Percentiles rank a stretch among this genome's conserved stretches.
Evolutionary conservation across 37 sponge, comb jelly and placozoan genomes (phyloP).

Genomic region (Spongia lamella): DNA sequence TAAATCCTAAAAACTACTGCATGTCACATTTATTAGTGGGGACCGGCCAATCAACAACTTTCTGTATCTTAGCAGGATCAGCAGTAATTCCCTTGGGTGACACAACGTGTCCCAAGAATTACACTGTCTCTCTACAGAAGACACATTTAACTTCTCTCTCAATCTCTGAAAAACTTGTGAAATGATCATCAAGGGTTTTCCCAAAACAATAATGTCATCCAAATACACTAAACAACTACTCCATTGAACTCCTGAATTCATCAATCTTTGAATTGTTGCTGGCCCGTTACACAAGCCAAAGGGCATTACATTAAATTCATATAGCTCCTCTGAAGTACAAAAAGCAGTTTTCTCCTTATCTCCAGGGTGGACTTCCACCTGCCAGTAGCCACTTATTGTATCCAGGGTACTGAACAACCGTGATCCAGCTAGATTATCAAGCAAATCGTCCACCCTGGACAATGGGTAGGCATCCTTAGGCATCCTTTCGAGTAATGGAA

Average conservation of each 20-base stretch:
- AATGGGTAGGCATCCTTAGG: constrained; percentile 48
- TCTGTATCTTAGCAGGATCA: background rate
- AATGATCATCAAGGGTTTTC: constrained; percentile 21
- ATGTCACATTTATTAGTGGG: background rate
- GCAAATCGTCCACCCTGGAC: constrained; percentile 33
- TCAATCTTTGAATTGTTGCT: constrained; percentile 37
- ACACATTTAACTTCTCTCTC: constrained; percentile 20
- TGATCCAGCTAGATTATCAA: constrained; percentile 40
- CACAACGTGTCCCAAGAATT: constrained; percentile 41
- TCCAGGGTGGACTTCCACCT: constrained; percentile 20
- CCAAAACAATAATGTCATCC: constrained; percentile 46
- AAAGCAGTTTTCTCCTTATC: constrained; percentile 49
- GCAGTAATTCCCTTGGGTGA: constrained; percentile 17
- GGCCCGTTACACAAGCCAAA: constrained; percentile 50
- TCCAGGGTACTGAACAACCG: constrained; percentile 25
- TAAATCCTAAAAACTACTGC: constrained; percentile 7
- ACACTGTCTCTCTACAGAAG: constrained; percentile 20
- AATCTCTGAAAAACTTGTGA: constrained; percentile 20
- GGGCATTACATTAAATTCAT: constrained; percentile 52
- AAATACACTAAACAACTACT: constrained; percentile 37
- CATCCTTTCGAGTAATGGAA: constrained; percentile 22
- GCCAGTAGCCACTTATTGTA: constrained; percentile 42
- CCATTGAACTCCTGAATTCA: constrained; percentile 37
- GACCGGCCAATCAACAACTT: background rate
- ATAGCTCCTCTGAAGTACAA: constrained; percentile 30